Base-by-base conservation (phyloP, 2,888 invertebrate genomes). In the Oscheius sp. region DNA sequence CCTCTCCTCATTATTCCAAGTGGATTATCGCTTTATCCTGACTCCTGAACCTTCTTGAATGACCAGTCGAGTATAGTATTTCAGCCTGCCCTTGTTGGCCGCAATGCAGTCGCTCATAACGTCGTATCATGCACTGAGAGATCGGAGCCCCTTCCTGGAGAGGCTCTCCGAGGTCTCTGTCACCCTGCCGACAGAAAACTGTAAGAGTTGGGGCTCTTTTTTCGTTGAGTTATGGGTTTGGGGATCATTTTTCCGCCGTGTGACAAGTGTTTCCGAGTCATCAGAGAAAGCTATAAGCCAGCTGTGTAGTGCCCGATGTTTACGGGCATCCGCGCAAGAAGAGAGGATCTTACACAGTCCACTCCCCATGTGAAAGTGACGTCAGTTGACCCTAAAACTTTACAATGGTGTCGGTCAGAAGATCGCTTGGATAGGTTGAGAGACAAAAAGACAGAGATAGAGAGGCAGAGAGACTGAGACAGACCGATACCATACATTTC, bases 61-160 rank as follows among this genome's bases (percentile, higher is more conserved):
- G 42, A 7, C 42, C 42, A 42, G 7, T 21, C 42, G 3, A 51
- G 55, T 68, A 55, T 68, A 35, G 42, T 55, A 29, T 68, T 68
- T 68, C 68, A 68, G 68, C 48, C 21, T 21, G 21, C 21, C 21
- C 21, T 21, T 21, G 21, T 21, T 21, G 21, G 21, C 21, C 21
- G 21, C 21, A 37, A 73, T 73, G 73, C 62, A 73, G 73, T 51
- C 73, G 37, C 55, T 73, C 53, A 55, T 73, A 33, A 73, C 73
- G 21, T 73, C 73, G 33, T 73, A 73, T 73, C 62, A 73, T 51
- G 62, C 73, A 4, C 48, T 73, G 21, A 33, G 65, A 42, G 73
- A 73, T 4, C 57, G 59, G 10, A 63, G 63, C 42, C 65, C 65
- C 1, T 37, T 73, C 21, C 33, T 73, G 51, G 73, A 73, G n/a